These are phyloP conservation scores for Brienomyrus brachyistius DNA, from an alignment of 2,113 vertebrate genomes.

Conservation along the genomic window DNA sequence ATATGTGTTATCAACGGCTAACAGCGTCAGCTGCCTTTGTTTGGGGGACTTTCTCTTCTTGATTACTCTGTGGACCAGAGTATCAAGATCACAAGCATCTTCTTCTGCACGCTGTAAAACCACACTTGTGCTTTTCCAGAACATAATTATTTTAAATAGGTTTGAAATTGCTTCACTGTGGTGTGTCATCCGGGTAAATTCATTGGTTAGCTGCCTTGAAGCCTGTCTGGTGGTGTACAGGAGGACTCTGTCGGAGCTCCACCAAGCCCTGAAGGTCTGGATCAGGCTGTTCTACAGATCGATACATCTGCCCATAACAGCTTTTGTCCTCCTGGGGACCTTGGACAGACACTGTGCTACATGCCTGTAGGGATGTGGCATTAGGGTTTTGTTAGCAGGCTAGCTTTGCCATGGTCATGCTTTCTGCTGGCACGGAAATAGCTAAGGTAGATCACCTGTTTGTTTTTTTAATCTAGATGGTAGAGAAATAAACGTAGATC, in stretches of 20 bases:
- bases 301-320: not conserved
- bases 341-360: not conserved
- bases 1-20: slow-evolving; percentile 6
- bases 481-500: not conserved
- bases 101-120: not conserved
- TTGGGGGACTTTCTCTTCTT: not conserved
- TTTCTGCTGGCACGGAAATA: not conserved
- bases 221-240: not conserved
- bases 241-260: not conserved
- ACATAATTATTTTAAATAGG: slow-evolving; percentile 6
- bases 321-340: not conserved
- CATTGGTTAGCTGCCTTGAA: not conserved
- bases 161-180: not conserved
- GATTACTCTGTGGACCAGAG: not conserved
- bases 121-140: not conserved
- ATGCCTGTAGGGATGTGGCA: too few species aligned
- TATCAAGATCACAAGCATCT: not conserved
- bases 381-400: not conserved
- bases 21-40: not conserved
- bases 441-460: not conserved
- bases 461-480: not conserved
- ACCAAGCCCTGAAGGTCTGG: not conserved
- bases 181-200: not conserved
- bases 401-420: not conserved
- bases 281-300: not conserved